Conservation (phyloP, 2,113 vertebrate genomes). For the Lepus timidus region DNA sequence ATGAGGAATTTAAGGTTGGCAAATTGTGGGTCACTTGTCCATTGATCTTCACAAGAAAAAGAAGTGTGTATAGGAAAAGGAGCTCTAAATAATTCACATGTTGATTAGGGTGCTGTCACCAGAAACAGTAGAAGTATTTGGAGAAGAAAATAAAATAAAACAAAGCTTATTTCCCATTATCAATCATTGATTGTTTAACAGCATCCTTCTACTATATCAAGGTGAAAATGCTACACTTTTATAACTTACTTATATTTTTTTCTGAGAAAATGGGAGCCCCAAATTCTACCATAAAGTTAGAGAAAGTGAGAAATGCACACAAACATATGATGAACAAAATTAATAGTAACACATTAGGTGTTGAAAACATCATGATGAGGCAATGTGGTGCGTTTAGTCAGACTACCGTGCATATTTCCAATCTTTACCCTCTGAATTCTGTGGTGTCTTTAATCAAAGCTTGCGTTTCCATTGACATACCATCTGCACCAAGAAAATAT, state of each 20-base stretch:
- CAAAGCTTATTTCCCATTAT: not conserved
- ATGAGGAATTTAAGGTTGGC: not conserved
- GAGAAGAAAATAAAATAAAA: not conserved
- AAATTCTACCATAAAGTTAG: not conserved
- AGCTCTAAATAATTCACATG: not conserved
- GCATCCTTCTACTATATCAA: not conserved
- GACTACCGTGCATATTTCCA: not conserved
- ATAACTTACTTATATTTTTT: not conserved
- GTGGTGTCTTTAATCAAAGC: not conserved
- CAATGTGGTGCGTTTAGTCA: not conserved
- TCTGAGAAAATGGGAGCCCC: not conserved
- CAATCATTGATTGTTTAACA: not conserved
- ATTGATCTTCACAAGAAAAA: not conserved
- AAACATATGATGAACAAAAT: not conserved
- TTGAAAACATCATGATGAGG: not conserved
- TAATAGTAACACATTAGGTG: not conserved
- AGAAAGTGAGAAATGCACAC: not conserved
- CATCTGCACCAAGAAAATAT: conserved; percentile 65
- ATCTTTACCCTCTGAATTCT: not conserved
- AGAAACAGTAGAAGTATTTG: not conserved
- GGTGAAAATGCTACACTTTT: not conserved
- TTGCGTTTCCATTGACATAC: conserved; percentile 57
- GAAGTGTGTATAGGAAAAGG: not conserved
- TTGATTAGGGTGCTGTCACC: not conserved
- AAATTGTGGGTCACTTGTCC: not conserved